Percentiles rank a stretch among this genome's conserved stretches.
These are phyloP conservation scores for Pontoporia blainvillei DNA, from an alignment of 2,113 vertebrate species.

Conservation along the genomic window DNA sequence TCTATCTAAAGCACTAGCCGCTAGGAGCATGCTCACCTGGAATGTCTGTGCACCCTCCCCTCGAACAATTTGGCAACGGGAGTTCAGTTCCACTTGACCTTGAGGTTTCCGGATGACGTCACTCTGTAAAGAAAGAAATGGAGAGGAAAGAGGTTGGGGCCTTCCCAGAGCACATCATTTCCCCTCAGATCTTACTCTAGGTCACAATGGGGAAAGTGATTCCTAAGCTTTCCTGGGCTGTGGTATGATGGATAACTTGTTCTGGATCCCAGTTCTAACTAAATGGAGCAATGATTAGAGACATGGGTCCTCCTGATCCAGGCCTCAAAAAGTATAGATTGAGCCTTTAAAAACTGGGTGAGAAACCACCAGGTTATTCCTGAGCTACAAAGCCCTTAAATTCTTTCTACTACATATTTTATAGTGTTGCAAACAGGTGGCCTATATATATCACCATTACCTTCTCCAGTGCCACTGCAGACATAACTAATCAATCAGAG, in stretches of 20 bases:
- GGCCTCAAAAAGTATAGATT: background rate
- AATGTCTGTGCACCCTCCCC: constrained; percentile 94
- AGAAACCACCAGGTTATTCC: background rate
- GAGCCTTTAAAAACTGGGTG: background rate
- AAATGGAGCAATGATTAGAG: background rate
- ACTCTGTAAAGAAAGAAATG: constrained; percentile 81
- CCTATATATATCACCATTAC: background rate
- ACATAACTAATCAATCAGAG: background rate
- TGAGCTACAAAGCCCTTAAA: background rate
- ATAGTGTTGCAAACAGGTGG: background rate
- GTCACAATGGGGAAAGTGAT: background rate
- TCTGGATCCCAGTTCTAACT: background rate
- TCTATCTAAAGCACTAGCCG: background rate
- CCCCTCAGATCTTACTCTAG: background rate
- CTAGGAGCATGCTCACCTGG: constrained; percentile 84
- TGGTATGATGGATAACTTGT: background rate
- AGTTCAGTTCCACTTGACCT: constrained; percentile 94
- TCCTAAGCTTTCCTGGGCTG: background rate
- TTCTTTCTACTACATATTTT: background rate
- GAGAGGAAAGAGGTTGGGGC: background rate
- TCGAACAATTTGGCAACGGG: constrained; percentile 90
- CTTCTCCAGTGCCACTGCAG: background rate
- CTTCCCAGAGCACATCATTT: background rate
- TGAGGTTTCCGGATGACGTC: constrained; percentile 96
- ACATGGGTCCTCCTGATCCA: background rate